Percentiles rank a stretch among this genome's conserved stretches.
These are phyloP conservation scores for Sylvietta virens DNA, from an alignment of 2,113 vertebrate species.

Conservation along the genomic window DNA sequence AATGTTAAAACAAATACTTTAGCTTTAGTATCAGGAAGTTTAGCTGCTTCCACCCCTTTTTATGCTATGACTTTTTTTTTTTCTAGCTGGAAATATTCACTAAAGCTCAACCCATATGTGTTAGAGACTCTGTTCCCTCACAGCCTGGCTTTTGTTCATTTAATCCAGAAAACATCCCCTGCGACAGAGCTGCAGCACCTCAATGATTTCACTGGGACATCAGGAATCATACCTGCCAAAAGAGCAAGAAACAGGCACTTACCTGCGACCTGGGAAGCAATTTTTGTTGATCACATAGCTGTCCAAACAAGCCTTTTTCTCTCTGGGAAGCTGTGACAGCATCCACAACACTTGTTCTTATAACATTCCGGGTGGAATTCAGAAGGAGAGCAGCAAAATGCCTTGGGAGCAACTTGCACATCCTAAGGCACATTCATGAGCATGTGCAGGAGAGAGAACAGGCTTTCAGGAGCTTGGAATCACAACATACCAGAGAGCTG, in stretches of 20 bases:
- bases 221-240: not conserved
- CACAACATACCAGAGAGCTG: not conserved
- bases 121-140: not conserved
- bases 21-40: not conserved
- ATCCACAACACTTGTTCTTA: not conserved
- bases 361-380: not conserved
- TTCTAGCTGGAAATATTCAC: not conserved
- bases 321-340: not conserved
- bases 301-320: not conserved
- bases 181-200: fast-evolving
- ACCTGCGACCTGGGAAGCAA: not conserved
- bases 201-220: not conserved
- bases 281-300: not conserved
- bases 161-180: not conserved
- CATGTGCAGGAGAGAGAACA: not conserved
- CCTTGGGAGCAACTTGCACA: not conserved
- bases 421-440: not conserved
- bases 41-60: not conserved
- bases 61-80: not conserved
- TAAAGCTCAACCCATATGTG: not conserved
- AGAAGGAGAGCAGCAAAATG: not conserved
- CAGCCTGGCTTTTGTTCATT: not conserved
- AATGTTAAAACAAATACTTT: not conserved
- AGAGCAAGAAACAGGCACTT: not conserved
- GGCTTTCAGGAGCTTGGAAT: not conserved